Evolutionary conservation across 2,797 vertebrate species (phyloP), one percentile per base, ranked within the genome.

Genomic region (Gephyroberyx darwinii): DNA sequence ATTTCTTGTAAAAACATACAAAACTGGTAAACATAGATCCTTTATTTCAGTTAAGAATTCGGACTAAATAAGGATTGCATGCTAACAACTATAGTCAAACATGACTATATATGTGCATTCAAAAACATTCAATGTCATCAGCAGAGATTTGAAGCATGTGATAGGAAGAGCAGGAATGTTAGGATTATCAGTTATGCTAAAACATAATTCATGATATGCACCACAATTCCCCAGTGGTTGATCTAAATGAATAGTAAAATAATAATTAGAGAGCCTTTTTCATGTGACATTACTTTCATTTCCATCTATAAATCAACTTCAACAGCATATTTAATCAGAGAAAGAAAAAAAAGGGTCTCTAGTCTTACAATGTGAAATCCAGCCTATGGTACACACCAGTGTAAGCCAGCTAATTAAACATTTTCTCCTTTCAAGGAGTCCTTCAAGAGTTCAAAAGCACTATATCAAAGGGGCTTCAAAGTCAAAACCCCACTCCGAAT

Each of bases 371-470:
- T 62, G 67, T 75, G 69, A 85, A 85, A 85, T 67, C 71, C 60
- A 71, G 74, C 65, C 69, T 71, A 77, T 82, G 80, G 58, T 85
- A 56, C 56, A 73, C 82, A 83, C 72, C 71, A 77, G 74, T 77
- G 78, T 75, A 81, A 83, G 84, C 78, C 75, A 68, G 84, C 90
- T 92, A 92, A 94, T 93, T 92, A 92, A 90, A 91, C 82, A 75
- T 84, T 78, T 86, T 86, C 77, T 74, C 74, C 79, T 92, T 92
- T 91, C 84, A 91, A 88, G 83, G 85, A 80, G 69, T 87, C 91
- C 90, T 93, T 91, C 88, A 91, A 85, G 76, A 91, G 92, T 91
- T 94, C 89, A 91, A 92, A 93, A 90, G 89, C 83, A 77, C 63
- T 61, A 75, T 88, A 91, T 93, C 86, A 92, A 92, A 91, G 81